These are phyloP conservation scores for Thalassaphorura encarpata DNA, from an alignment of 1,140 invertebrate genomes.

Conservation along the genomic window DNA sequence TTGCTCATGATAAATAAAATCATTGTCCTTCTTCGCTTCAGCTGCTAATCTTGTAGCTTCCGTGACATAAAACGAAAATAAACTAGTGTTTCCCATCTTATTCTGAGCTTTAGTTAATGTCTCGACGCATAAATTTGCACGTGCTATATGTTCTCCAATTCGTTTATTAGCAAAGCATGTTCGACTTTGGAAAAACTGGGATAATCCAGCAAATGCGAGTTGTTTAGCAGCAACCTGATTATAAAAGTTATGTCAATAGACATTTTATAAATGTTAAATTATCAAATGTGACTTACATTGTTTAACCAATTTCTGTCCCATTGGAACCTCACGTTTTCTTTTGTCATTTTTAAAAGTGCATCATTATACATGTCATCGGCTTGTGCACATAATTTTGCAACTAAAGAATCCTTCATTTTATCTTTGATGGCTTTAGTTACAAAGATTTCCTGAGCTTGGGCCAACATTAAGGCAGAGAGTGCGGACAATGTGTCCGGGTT, in stretches of 20 bases:
- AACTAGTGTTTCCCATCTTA: slow-evolving; percentile 49
- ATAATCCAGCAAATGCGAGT: slow-evolving; percentile 70
- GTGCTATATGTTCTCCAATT: slow-evolving; percentile 86
- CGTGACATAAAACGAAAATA: slow-evolving; percentile 59
- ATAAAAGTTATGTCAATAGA: slow-evolving; percentile 3
- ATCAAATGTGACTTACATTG: slow-evolving; percentile 42
- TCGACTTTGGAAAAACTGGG: slow-evolving; percentile 78
- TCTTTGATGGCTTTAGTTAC: slow-evolving; percentile 87
- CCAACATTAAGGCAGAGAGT: slow-evolving; percentile 79
- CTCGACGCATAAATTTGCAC: slow-evolving; percentile 55
- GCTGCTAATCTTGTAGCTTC: slow-evolving; percentile 60
- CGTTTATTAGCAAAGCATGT: slow-evolving; percentile 67
- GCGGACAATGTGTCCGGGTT: slow-evolving; percentile 81
- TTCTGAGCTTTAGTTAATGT: slow-evolving; percentile 62
- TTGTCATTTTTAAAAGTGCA: slow-evolving; percentile 74
- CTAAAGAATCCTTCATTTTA: slow-evolving; percentile 57
- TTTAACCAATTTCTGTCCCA: slow-evolving; percentile 85
- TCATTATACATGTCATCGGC: slow-evolving; percentile 89
- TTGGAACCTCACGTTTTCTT: slow-evolving; percentile 66
- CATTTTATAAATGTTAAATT: background rate
- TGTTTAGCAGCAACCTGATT: slow-evolving; percentile 71
- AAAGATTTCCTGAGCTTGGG: slow-evolving; percentile 96
- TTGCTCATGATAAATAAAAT: slow-evolving; percentile 95
- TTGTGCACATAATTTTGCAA: slow-evolving; percentile 86
- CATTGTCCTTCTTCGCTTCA: slow-evolving; percentile 88